Percentiles rank a stretch among this genome's conserved stretches.
phyloP scores from a whole-genome alignment of 2,797 vertebrate genomes.

The Phataginus tricuspis region DNA sequence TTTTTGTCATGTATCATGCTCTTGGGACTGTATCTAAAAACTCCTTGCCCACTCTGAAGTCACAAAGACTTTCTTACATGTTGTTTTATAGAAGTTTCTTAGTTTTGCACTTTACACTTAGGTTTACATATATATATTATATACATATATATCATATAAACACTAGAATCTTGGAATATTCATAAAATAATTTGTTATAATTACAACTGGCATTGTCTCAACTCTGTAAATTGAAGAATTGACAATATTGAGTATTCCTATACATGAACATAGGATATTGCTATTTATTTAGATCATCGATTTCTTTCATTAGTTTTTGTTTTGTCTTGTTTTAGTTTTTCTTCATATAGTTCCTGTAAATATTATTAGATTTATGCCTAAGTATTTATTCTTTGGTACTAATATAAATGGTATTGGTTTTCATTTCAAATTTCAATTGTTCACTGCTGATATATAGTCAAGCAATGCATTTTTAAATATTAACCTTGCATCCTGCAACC shows the following conservation, averaged over 20 bases:
- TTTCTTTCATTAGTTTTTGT: neutral
- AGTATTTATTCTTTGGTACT: neutral
- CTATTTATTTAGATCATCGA: neutral
- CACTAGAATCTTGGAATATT: neutral
- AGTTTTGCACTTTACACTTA: neutral
- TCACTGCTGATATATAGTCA: neutral
- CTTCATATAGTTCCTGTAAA: neutral
- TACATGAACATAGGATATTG: neutral
- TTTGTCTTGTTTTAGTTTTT: neutral
- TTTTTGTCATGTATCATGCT: neutral
- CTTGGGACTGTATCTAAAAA: neutral
- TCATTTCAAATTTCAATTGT: neutral
- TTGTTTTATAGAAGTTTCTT: neutral
- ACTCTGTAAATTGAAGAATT: neutral
- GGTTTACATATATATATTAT: neutral
- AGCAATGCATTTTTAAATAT: too few relatives aligned
- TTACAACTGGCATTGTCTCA: neutral
- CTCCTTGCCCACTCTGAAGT: neutral
- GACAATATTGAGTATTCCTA: neutral
- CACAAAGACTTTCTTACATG: neutral
- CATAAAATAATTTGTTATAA: neutral
- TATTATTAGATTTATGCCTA: neutral
- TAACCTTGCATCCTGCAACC: neutral
- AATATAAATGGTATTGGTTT: neutral
- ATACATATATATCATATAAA: neutral